Evolutionary conservation across 2,797 vertebrate genomes (phyloP).

Genomic region (Stomatorhinus walkeri): DNA sequence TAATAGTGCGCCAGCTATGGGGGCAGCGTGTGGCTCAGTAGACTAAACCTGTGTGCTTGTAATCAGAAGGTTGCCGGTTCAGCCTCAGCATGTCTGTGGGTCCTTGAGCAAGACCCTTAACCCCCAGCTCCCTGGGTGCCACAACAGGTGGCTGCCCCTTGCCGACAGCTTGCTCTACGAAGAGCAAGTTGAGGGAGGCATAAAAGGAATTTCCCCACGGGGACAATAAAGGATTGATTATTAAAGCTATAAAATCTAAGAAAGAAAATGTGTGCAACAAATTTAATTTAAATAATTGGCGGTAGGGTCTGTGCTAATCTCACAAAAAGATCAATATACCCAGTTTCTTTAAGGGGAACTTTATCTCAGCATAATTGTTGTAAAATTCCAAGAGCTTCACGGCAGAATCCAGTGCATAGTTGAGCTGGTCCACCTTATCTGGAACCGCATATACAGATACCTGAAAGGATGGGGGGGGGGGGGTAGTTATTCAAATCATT

Average conservation of each 20-base stretch:
- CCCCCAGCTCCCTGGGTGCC: too few relatives aligned
- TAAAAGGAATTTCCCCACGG: too few relatives aligned
- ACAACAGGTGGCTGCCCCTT: too few relatives aligned
- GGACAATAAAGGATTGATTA: too few relatives aligned
- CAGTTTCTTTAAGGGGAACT: conserved; percentile 81
- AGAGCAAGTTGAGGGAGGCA: too few relatives aligned
- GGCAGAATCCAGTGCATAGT: conserved; percentile 68
- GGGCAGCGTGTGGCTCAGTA: too few relatives aligned
- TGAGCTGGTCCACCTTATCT: conserved; percentile 72
- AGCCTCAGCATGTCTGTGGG: too few relatives aligned
- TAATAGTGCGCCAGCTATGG: neutral
- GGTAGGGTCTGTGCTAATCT: neutral
- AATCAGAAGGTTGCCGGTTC: too few relatives aligned
- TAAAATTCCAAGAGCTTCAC: conserved; percentile 79
- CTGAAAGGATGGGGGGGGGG: conserved; percentile 45
- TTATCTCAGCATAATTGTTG: conserved; percentile 73
- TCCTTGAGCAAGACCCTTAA: too few relatives aligned
- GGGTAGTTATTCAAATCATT: neutral
- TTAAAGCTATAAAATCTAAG: neutral
- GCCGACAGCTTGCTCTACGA: too few relatives aligned
- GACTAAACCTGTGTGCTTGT: too few relatives aligned
- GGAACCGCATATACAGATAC: conserved; percentile 82
- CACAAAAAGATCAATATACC: conserved; percentile 55
- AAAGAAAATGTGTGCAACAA: neutral
- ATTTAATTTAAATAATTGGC: neutral